Evolutionary conservation across 1,140 invertebrate genomes (phyloP), one percentile per base, ranked within the genome.

Genomic region (Brachystomella parvula): DNA sequence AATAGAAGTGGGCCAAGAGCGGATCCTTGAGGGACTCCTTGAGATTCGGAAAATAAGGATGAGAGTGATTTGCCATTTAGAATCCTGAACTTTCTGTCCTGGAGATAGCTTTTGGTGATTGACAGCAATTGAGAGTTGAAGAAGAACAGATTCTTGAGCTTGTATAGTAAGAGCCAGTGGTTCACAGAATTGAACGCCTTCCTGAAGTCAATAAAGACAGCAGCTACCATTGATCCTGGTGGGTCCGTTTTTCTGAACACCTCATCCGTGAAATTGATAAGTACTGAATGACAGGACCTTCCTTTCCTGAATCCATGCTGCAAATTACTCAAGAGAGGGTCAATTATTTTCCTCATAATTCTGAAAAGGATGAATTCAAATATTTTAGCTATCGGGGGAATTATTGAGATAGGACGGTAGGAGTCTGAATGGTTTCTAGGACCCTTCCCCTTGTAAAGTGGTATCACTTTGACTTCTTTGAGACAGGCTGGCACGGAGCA

Each of bases 1-100:
- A 71, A 76, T 28, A 76, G 59, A 2, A 68, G 44, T 29, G 73
- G 74, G 1, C 72, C 71, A 1, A 76, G 57, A 0, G 72, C 64
- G 30, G 75, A 76, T 0, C 76, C 76, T 63, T 75, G 76, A 0
- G 74, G 72, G 1, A 76, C 57, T 17, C 12, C 12, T 6, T 24
- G 6, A 19, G 3, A 9, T 19, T 53, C 49, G 12, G 24, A 15
- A 24, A 53, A 53, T 15, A 26, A 6, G 21, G 3, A 17, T 9
- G 49, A 53, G 9, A 15, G 24, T 6, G 6, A 15, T 12, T 24
- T 24, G 12, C 49, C 49, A 53, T 19, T 53, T 9, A 19, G 12
- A 19, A 53, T 53, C 6, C 15, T 53, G 21, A 53, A 53, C 12
- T 12, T 15, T 24, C 49, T 15, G 9, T 24, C 24, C 6, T 26